These are phyloP conservation scores for Dipodomys merriami DNA, from an alignment of 2,113 vertebrate species.

Conservation along the genomic window DNA sequence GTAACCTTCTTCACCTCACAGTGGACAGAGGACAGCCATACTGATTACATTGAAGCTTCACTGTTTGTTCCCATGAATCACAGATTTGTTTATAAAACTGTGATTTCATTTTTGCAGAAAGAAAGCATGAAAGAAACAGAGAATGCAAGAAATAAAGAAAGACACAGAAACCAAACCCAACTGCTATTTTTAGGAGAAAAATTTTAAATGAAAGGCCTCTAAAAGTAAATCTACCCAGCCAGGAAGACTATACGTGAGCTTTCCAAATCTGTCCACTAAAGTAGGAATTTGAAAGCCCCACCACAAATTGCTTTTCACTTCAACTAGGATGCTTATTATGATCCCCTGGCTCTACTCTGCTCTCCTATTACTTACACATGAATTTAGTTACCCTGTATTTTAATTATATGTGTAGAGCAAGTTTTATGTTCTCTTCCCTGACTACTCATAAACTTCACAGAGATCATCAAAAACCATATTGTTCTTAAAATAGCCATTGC, in stretches of 20 bases:
- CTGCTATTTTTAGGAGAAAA: slow-evolving; percentile 71
- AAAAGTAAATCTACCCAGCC: slow-evolving; percentile 60
- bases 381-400: slow-evolving; percentile 79
- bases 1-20: neutral
- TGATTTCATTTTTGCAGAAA: slow-evolving; percentile 53
- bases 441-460: slow-evolving; percentile 80
- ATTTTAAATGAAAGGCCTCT: slow-evolving; percentile 69
- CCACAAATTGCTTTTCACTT: slow-evolving; percentile 80
- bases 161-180: slow-evolving; percentile 46
- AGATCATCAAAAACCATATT: slow-evolving; percentile 73
- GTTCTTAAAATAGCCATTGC: slow-evolving; percentile 75
- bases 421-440: slow-evolving; percentile 77
- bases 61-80: slow-evolving; percentile 44
- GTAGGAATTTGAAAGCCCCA: slow-evolving; percentile 76
- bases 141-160: neutral
- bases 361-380: slow-evolving; percentile 78
- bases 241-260: slow-evolving; percentile 71
- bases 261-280: slow-evolving; percentile 76
- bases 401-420: slow-evolving; percentile 77
- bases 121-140: too few relatives aligned
- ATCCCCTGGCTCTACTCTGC: slow-evolving; percentile 70
- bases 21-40: neutral
- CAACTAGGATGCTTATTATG: slow-evolving; percentile 75
- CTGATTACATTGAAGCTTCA: neutral
- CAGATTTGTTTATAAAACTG: slow-evolving; percentile 58